A percentile compares a stretch with the other conserved stretches of the same genome.
Evolutionary conservation across 2,113 vertebrate species (phyloP).

Genomic region (Brienomyrus longianalis): DNA sequence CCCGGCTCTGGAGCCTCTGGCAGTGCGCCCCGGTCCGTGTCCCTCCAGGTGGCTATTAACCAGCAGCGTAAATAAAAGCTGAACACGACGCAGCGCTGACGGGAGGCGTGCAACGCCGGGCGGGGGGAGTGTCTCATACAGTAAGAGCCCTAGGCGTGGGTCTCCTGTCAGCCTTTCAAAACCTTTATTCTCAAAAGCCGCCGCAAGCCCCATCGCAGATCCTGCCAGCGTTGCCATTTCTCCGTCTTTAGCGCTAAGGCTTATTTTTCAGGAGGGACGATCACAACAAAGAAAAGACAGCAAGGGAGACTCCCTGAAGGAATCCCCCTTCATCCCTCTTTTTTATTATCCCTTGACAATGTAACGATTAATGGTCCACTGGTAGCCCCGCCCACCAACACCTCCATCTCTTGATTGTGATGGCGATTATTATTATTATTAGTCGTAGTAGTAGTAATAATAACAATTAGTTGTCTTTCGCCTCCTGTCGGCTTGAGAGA

Average conservation of each 20-base stretch:
- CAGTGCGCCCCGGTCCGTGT: slow-evolving; percentile 42
- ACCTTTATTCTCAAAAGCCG: neutral
- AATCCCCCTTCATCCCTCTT: neutral
- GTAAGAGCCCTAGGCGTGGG: neutral
- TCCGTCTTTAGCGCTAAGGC: neutral
- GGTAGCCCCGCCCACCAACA: neutral
- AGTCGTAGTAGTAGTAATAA: neutral
- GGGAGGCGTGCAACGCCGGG: neutral
- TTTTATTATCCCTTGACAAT: neutral
- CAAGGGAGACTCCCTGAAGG: neutral
- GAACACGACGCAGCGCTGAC: neutral
- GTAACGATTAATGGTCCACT: neutral
- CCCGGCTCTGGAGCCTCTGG: slow-evolving; percentile 9
- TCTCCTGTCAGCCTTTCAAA: neutral
- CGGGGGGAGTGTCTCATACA: neutral
- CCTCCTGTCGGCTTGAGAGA: neutral
- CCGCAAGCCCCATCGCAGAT: neutral
- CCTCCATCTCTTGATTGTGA: neutral
- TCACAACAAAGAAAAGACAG: neutral
- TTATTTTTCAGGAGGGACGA: neutral
- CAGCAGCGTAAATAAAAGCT: slow-evolving; percentile 12
- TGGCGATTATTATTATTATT: neutral
- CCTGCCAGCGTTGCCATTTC: neutral
- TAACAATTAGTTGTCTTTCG: neutral
- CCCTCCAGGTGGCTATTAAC: slow-evolving; percentile 19